Evolutionary conservation across 53 echinoderm and acorn worm genomes (phyloP), one percentile per base, ranked within the genome.

Genomic region (Pentamera pediparva): DNA sequence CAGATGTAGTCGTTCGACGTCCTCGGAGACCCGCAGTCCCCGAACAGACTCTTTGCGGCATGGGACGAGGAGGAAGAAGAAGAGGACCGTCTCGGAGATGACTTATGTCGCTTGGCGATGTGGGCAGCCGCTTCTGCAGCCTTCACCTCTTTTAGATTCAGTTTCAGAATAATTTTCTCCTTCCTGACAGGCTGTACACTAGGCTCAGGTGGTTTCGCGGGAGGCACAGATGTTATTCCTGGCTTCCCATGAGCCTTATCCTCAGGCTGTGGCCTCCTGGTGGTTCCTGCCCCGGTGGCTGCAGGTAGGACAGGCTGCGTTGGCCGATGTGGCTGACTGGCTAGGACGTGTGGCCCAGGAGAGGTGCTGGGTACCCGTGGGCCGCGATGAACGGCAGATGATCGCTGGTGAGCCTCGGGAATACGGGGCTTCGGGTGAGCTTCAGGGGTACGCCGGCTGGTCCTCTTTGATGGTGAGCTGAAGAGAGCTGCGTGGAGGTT

Each of bases 1-100:
- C 90, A 94, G 4, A 89, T 75, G 48, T 81, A 94, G 18, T 67
- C 67, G 0, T 57, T 28, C 29, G 29, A 31, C 25, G 76, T 25
- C 21, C 7, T 17, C n/a, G 82, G 39, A 6, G 61, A 45, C 1
- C 39, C 9, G n/a, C 18, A 35, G 15, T 36, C n/a, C 29, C n/a
- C 54, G 6, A 39, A 24, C 25, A 13, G 53, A 20, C 56, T 37
- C 22, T 35, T 64, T 18, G 12, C 58, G 2, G 41, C 59, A 29
- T 52, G 0, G 26, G 50, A 37, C 33, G 38, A 2, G 11, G 32
- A 22, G 3, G n/a, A n/a, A n/a, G n/a, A n/a, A n/a, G n/a, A n/a
- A n/a, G n/a, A n/a, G 69, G 67, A 41, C 29, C 45, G 40, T 24
- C 39, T 65, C 2, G 65, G 65, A 37, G 65, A 65, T 9, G 37